Conservation (phyloP, 1,140 invertebrate genomes). For the Drosophila pallidifrons region DNA sequence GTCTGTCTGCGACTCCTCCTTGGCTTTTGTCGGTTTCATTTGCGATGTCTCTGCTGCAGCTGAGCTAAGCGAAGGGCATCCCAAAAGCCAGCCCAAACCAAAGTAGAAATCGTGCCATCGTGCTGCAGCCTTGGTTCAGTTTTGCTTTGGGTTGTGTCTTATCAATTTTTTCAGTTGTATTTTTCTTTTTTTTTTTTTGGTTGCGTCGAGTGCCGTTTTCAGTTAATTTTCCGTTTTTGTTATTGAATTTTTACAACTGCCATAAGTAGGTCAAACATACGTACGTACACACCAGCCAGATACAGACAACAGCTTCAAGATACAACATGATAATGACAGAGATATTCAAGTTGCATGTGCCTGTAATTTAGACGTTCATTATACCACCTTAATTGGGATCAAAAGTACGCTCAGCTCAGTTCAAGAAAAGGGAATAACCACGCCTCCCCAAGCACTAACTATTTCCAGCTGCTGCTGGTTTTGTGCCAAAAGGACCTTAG, state of each 20-base stretch:
- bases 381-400: constrained; percentile 32
- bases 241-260: constrained; percentile 81
- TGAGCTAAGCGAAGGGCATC: constrained; percentile 61
- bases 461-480: too few relatives aligned
- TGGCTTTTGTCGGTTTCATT: constrained; percentile 41
- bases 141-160: constrained; percentile 58
- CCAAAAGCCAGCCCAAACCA: constrained; percentile 1
- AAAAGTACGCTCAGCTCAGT: not conserved
- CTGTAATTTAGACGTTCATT: constrained; percentile 34
- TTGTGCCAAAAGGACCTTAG: not conserved
- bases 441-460: too few relatives aligned
- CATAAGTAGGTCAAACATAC: constrained; percentile 60
- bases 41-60: constrained; percentile 1
- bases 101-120: constrained; percentile 72
- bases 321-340: constrained; percentile 11
- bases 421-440: too few relatives aligned
- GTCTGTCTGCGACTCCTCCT: constrained; percentile 56
- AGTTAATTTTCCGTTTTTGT: constrained; percentile 79
- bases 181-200: constrained; percentile 28
- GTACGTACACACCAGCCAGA: constrained; percentile 1
- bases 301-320: not conserved
- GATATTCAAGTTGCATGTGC: constrained; percentile 25
- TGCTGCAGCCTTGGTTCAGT: constrained; percentile 64
- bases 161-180: constrained; percentile 43
- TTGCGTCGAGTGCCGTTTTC: constrained; percentile 74